These are phyloP conservation scores for Nomada hirtipes DNA, from an alignment of 2,888 invertebrate genomes.

Conservation along the genomic window DNA sequence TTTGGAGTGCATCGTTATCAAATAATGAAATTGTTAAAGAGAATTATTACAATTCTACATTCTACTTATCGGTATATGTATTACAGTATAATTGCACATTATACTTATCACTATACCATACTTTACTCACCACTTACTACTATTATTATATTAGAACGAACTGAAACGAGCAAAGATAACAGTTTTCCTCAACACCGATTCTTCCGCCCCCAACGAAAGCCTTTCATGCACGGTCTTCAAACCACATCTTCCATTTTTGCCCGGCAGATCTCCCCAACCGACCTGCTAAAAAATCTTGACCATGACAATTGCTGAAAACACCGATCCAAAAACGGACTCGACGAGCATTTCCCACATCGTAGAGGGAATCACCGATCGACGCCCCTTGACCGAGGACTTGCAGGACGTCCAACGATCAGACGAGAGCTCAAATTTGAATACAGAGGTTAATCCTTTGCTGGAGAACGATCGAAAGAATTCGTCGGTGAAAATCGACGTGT, in stretches of 20 bases:
- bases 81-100: too few species aligned
- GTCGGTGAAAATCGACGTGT: slow-evolving; percentile 38
- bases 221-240: too few species aligned
- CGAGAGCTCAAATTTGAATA: slow-evolving; percentile 45
- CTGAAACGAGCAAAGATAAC: too few species aligned
- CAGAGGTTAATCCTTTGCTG: slow-evolving; percentile 57
- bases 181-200: too few species aligned
- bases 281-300: slow-evolving; percentile 17
- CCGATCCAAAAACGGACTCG: slow-evolving; percentile 42
- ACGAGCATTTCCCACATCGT: slow-evolving; percentile 5
- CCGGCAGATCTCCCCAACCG: background rate
- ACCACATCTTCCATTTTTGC: background rate
- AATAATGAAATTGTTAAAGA: too few species aligned
- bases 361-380: slow-evolving; percentile 19
- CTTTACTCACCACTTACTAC: too few species aligned
- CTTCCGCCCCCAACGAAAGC: too few species aligned
- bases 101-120: too few species aligned
- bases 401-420: slow-evolving; percentile 35
- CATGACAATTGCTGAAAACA: slow-evolving; percentile 61
- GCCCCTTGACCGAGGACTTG: slow-evolving; percentile 32
- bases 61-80: too few species aligned
- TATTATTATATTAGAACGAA: too few species aligned
- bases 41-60: too few species aligned
- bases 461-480: slow-evolving; percentile 32
- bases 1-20: too few species aligned